phyloP scores from a whole-genome alignment of 2,888 invertebrate species.

The Dicranocentrus wangi region DNA sequence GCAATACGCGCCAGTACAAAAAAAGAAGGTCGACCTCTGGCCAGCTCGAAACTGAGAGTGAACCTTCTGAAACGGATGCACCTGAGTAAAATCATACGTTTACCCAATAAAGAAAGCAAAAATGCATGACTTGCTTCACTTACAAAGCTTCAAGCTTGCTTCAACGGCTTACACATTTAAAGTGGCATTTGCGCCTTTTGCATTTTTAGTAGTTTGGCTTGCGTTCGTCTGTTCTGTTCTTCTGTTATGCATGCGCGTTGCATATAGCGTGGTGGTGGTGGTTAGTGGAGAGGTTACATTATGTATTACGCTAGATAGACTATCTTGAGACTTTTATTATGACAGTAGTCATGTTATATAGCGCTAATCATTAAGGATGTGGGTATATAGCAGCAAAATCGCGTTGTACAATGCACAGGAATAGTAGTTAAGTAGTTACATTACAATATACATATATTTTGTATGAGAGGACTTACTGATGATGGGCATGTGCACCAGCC shows the following conservation, averaged over 20 bases:
- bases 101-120: conserved; percentile 25
- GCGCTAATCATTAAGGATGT: no score
- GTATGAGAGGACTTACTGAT: no score
- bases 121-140: conserved; percentile 30
- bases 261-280: background rate
- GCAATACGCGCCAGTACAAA: background rate
- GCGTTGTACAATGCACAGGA: no score
- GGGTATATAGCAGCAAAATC: no score
- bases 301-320: background rate
- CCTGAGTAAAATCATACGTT: conserved; percentile 39
- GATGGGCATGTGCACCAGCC: no score
- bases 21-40: conserved; percentile 37
- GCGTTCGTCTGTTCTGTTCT: background rate
- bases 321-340: background rate
- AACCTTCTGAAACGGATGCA: conserved; percentile 51
- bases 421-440: no score
- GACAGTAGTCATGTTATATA: background rate
- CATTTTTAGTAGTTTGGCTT: no score
- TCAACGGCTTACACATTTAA: background rate
- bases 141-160: background rate
- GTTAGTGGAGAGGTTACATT: background rate
- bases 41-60: conserved; percentile 62
- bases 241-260: background rate
- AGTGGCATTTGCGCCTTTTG: conserved; percentile 23
- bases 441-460: no score